A percentile compares a stretch with the other conserved stretches of the same genome.
These are phyloP conservation scores for Atherinomorus stipes DNA, from an alignment of 2,113 vertebrate genomes.

Conservation along the genomic window DNA sequence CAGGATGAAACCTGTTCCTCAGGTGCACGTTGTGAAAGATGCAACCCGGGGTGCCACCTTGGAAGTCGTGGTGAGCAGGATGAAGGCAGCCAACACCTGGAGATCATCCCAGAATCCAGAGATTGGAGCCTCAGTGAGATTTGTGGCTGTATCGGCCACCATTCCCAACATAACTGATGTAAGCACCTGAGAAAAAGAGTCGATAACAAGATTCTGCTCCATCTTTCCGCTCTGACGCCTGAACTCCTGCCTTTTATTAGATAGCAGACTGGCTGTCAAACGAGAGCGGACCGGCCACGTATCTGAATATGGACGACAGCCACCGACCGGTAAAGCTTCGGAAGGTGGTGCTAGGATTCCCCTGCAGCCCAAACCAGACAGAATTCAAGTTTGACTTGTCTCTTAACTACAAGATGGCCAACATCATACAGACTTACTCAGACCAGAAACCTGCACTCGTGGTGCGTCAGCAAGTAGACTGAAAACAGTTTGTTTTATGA, in stretches of 20 bases:
- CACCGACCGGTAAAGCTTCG: conserved; percentile 94
- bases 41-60: conserved; percentile 93
- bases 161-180: conserved; percentile 96
- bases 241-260: conserved; percentile 78
- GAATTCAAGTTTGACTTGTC: conserved; percentile 97
- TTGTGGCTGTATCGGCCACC: conserved; percentile 96
- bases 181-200: conserved; percentile 58
- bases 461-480: conserved; percentile 76
- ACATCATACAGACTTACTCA: conserved; percentile 93
- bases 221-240: background rate
- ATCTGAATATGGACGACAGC: conserved; percentile 93
- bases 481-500: no score
- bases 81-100: conserved; percentile 92
- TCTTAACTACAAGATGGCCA: conserved; percentile 95
- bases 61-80: conserved; percentile 97
- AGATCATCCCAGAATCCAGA: conserved; percentile 72
- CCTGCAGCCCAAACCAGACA: conserved; percentile 88
- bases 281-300: conserved; percentile 85
- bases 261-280: conserved; percentile 97
- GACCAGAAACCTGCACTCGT: conserved; percentile 94
- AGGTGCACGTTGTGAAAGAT: conserved; percentile 97
- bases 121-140: conserved; percentile 84
- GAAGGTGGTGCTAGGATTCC: conserved; percentile 96
- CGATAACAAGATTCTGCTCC: background rate
- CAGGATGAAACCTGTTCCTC: conserved; percentile 13